Percentiles rank a stretch among this genome's conserved stretches.
Conservation (phyloP, 2,888 invertebrate genomes). For the Onthophagus sagittarius region DNA sequence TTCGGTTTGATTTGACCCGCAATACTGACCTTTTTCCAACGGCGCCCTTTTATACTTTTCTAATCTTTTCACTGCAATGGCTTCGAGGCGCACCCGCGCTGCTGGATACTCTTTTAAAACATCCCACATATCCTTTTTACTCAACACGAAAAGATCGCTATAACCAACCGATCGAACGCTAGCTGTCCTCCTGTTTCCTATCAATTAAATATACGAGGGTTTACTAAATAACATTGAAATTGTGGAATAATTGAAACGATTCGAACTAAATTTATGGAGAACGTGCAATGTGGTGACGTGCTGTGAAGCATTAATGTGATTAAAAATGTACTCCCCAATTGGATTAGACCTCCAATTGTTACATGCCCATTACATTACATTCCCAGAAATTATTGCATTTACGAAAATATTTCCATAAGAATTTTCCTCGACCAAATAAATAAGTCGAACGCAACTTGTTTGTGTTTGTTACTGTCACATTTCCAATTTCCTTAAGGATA, state of each 20-base stretch:
- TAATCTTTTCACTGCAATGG: slow-evolving; percentile 94
- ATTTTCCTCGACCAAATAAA: no score
- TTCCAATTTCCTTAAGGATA: not conserved
- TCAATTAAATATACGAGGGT: slow-evolving; percentile 24
- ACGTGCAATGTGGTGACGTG: not conserved
- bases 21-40: slow-evolving; percentile 75
- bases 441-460: not conserved
- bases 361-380: not conserved
- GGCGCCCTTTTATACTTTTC: slow-evolving; percentile 97
- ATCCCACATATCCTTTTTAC: slow-evolving; percentile 99
- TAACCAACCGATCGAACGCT: slow-evolving; percentile 97
- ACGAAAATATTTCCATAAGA: no score
- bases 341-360: not conserved
- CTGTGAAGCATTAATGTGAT: not conserved
- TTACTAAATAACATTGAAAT: slow-evolving; percentile 5
- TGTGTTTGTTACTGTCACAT: not conserved
- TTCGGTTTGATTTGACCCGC: not conserved
- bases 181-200: slow-evolving; percentile 97
- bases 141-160: slow-evolving; percentile 96
- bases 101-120: slow-evolving; percentile 95
- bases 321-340: not conserved
- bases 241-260: slow-evolving; percentile 2
- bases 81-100: slow-evolving; percentile 89
- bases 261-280: not conserved
- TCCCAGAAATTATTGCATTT: no score